Evolutionary conservation across 1,140 invertebrate genomes (phyloP).

Genomic region (Zophobas atratus): DNA sequence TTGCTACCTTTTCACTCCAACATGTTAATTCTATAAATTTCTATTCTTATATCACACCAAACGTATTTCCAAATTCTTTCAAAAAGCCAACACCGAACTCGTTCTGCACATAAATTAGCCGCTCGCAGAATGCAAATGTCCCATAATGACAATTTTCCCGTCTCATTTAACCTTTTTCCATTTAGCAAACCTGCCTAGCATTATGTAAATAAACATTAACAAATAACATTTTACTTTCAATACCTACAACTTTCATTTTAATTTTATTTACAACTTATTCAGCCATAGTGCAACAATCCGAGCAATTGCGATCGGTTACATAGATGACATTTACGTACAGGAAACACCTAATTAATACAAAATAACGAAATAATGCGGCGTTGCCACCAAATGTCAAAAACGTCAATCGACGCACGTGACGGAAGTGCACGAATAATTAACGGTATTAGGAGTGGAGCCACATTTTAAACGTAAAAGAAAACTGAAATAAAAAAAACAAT

Average conservation of each 20-base stretch:
- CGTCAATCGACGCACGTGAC: conserved; percentile 2
- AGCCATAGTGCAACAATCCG: conserved; percentile 44
- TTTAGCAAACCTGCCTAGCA: neutral
- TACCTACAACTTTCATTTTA: conserved; percentile 47
- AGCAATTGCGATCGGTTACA: conserved; percentile 33
- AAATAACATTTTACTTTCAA: conserved; percentile 45
- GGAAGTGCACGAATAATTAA: conserved; percentile 11
- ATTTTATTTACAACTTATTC: conserved; percentile 45
- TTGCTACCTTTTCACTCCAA: neutral
- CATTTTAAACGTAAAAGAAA: neutral
- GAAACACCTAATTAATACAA: conserved; percentile 27
- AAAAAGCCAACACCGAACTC: neutral
- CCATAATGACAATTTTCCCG: conserved; percentile 5
- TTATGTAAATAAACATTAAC: conserved; percentile 42
- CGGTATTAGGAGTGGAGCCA: conserved; percentile 15
- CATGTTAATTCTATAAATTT: too few relatives aligned
- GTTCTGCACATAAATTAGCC: conserved; percentile 6
- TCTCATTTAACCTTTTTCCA: neutral
- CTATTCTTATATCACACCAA: too few relatives aligned
- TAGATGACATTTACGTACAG: conserved; percentile 17
- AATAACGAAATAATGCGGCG: neutral
- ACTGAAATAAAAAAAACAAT: neutral
- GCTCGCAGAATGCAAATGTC: conserved; percentile 7
- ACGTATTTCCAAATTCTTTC: too few relatives aligned
- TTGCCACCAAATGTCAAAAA: conserved; percentile 22